A percentile compares a stretch with the other conserved stretches of the same genome.
phyloP scores from a whole-genome alignment of 1,140 invertebrate genomes.

The Cydia pomonella region DNA sequence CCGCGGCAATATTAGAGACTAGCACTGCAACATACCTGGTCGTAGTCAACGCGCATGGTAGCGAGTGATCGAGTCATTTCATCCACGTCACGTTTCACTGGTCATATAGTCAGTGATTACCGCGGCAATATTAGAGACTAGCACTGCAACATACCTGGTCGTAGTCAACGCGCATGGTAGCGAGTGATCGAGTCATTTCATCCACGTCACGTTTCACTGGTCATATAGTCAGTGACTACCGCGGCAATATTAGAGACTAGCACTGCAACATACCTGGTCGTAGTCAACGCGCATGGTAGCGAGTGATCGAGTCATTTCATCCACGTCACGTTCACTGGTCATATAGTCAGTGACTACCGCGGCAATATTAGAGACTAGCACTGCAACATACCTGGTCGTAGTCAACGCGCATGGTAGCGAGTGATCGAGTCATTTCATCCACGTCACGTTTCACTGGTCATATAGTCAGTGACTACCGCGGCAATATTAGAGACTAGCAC shows the following conservation, averaged over 20 bases:
- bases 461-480: no score
- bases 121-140: no score
- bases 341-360: no score
- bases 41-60: background rate
- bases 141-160: constrained; percentile 81
- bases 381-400: constrained; percentile 85
- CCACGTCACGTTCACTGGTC: no score
- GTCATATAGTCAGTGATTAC: background rate
- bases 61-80: no score
- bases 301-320: no score
- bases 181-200: constrained; percentile 83
- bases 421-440: constrained; percentile 78
- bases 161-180: constrained; percentile 98
- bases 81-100: constrained; percentile 70
- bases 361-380: no score
- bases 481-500: background rate
- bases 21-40: background rate
- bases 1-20: no score
- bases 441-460: no score
- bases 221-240: no score
- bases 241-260: background rate
- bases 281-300: no score
- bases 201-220: no score
- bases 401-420: constrained; percentile 98
- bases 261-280: background rate